phyloP scores from a whole-genome alignment of 2,888 invertebrate species.

The Dasypogon diadema region DNA sequence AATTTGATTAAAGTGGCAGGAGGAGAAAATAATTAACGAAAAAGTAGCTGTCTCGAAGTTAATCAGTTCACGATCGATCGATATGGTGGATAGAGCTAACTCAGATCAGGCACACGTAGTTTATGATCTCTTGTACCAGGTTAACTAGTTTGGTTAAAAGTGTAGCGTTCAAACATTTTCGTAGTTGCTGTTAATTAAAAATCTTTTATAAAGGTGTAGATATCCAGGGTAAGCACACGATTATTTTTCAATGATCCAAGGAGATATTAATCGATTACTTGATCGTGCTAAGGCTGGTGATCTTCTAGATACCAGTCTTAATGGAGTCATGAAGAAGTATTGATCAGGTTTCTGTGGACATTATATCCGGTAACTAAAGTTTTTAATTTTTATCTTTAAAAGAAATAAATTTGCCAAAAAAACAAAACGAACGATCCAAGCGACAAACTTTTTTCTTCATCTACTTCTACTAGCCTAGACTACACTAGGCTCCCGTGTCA shows the following conservation, averaged over 20 bases:
- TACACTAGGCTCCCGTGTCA: not conserved
- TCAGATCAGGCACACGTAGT: constrained; percentile 32
- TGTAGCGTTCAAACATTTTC: not conserved
- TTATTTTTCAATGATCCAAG: not conserved
- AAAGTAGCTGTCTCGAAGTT: constrained; percentile 31
- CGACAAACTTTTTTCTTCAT: constrained; percentile 1
- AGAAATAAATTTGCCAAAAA: too few relatives aligned
- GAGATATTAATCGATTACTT: constrained; percentile 6
- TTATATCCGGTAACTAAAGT: not conserved
- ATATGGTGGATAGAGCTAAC: constrained; percentile 20
- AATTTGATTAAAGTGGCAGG: constrained; percentile 51
- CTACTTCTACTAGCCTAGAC: too few relatives aligned
- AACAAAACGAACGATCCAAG: not conserved
- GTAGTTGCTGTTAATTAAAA: constrained; percentile 49
- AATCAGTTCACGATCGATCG: constrained; percentile 52
- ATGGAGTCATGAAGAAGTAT: not conserved
- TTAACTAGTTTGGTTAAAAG: constrained; percentile 20
- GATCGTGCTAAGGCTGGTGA: not conserved
- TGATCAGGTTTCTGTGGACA: not conserved
- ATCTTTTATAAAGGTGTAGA: not conserved
- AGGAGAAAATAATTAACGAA: constrained; percentile 50
- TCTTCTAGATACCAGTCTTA: not conserved
- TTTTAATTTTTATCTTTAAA: too few relatives aligned
- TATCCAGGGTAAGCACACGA: not conserved
- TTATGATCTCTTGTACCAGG: constrained; percentile 25